Percentiles rank a stretch among this genome's conserved stretches.
These are phyloP conservation scores for Montipora capricornis DNA, from an alignment of 64 coral and sea anemone genomes.

Conservation along the genomic window DNA sequence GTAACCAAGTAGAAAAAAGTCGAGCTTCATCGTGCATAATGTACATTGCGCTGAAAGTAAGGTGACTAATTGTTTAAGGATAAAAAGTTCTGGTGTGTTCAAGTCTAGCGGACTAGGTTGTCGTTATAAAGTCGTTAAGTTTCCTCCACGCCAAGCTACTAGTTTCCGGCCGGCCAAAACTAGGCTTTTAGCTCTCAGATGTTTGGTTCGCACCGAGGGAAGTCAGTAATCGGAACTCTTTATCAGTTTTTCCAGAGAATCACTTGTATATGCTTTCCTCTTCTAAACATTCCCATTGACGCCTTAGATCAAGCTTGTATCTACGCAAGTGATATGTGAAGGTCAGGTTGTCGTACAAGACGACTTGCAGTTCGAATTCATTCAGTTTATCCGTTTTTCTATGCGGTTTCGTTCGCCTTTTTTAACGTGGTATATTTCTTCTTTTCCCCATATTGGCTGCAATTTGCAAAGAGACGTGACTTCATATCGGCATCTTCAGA, in stretches of 20 bases:
- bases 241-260: neutral
- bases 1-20: neutral
- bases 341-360: neutral
- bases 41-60: neutral
- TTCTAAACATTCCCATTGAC: neutral
- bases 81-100: neutral
- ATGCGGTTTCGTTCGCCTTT: no score
- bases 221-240: neutral
- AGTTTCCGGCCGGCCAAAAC: slow-evolving; percentile 26
- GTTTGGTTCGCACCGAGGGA: neutral
- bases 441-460: neutral
- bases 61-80: neutral
- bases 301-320: neutral
- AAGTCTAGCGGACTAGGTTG: neutral
- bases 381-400: no score
- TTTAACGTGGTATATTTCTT: neutral
- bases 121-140: neutral
- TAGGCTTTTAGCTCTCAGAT: neutral
- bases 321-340: neutral
- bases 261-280: neutral
- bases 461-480: neutral
- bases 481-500: neutral
- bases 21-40: neutral
- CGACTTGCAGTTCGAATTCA: no score
- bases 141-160: slow-evolving; percentile 6